Conservation (phyloP, 2,888 invertebrate species). For the Dryomyza anilis region DNA sequence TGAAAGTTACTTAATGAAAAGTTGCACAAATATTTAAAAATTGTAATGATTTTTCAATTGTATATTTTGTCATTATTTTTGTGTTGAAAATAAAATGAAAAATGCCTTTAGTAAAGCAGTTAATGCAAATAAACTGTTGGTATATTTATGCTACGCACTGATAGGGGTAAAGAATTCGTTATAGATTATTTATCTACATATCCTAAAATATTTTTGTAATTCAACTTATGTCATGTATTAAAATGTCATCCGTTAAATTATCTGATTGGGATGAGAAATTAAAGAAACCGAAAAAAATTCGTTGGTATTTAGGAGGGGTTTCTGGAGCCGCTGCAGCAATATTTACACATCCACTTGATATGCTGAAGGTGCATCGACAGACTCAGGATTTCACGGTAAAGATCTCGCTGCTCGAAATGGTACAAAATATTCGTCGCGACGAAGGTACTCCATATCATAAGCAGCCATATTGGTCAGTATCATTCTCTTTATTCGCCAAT, state of each 20-base stretch:
- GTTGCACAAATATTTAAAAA: neutral
- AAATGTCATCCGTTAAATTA: too few species aligned
- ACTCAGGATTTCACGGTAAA: conserved; percentile 82
- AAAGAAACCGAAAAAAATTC: conserved; percentile 41
- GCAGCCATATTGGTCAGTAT: neutral
- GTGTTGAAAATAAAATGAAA: too few species aligned
- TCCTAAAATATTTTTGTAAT: too few species aligned
- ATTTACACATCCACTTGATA: conserved; percentile 93
- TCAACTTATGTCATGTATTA: too few species aligned
- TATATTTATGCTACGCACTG: too few species aligned
- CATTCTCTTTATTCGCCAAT: neutral
- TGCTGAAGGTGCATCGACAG: conserved; percentile 89
- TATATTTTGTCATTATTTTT: too few species aligned
- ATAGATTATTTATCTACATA: too few species aligned
- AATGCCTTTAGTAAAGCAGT: too few species aligned
- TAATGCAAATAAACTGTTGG: too few species aligned
- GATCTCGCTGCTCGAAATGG: conserved; percentile 70
- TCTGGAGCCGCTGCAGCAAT: conserved; percentile 94
- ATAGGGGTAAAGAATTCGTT: too few species aligned
- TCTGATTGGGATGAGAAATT: too few species aligned
- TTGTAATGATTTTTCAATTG: too few species aligned
- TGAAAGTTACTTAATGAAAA: neutral
- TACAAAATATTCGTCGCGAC: conserved; percentile 73
- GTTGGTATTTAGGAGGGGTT: conserved; percentile 97
- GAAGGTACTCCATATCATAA: conserved; percentile 68